Base-by-base conservation (phyloP, 2,888 invertebrate genomes). In the Argyresthia albistria region DNA sequence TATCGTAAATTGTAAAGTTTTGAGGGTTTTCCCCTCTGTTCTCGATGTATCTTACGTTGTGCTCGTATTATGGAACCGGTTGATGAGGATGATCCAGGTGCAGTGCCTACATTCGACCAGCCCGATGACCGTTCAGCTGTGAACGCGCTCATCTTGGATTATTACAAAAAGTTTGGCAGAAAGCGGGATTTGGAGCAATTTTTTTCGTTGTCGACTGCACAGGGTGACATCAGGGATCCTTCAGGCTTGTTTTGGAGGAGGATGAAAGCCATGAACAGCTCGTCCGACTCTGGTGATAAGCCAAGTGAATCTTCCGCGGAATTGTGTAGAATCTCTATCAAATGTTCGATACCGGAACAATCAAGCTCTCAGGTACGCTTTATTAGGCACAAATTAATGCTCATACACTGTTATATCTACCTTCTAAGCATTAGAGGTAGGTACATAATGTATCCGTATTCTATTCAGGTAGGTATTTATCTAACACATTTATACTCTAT, bases 101-200 rank as follows among this genome's bases (percentile, higher is more conserved):
- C 47, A 47, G 46, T 25, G 36, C 48, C 49, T 53, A 54, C 57
- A 46, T 39, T 8, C 10, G 47, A 47, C 50, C 51, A 58, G 47
- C 54, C 55, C n/a, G 65, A 64, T 51, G 57, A 68, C 12, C 63
- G 66, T 51, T 64, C 71, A 16, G 76, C 80, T 47, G 73, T 88
- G 52, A 88, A 83, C 60, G 70, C 81, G 46, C 70, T 75, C 57
- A 81, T 89, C 58, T 69, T 92, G 61, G 91, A 93, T 65, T 93
- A 93, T 70, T 93, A 91, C 66, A 87, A 90, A 63, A 91, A 91
- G 66, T 92, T 91, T 75, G 91, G 92, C 1, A 89, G 90, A 59
- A 91, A 90, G 63, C 77, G 90, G 37, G 90, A 92, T 67, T 81
- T 93, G 60, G 90, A 91, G 54, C 92, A 92, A 62, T 93, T 91